Evolutionary conservation across 2,888 invertebrate species (phyloP).

Genomic region (Aphidoletes aphidimyza): DNA sequence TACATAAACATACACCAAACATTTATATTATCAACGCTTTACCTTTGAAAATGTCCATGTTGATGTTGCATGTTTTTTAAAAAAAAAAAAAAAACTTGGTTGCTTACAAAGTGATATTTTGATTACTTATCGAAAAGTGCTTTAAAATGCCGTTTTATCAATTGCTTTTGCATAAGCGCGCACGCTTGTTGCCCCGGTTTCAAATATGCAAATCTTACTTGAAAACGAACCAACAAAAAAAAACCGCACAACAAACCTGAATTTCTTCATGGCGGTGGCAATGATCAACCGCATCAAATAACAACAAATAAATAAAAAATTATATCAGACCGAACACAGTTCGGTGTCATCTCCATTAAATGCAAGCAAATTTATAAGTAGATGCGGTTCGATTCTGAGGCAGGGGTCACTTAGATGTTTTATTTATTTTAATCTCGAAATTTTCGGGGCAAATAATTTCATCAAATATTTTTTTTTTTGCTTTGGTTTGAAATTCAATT

Average conservation of each 20-base stretch:
- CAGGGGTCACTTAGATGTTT: too few species aligned
- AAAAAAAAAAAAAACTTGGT: neutral
- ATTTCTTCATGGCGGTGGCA: neutral
- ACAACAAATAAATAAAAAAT: neutral
- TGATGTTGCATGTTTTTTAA: neutral
- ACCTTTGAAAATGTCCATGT: neutral
- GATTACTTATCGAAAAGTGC: slow-evolving; percentile 27
- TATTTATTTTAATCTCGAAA: too few species aligned
- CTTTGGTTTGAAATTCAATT: too few species aligned
- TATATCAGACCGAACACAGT: too few species aligned
- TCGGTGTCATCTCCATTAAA: slow-evolving; percentile 43
- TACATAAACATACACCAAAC: too few species aligned
- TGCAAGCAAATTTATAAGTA: too few species aligned
- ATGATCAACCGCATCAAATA: neutral
- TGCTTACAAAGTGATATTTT: slow-evolving; percentile 9
- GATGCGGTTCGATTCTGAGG: too few species aligned
- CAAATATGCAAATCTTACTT: neutral
- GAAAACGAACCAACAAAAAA: neutral
- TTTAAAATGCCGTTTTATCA: slow-evolving; percentile 45
- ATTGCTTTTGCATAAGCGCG: neutral
- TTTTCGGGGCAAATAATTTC: too few species aligned
- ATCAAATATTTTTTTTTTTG: too few species aligned
- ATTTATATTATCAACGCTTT: neutral
- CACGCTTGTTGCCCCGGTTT: neutral
- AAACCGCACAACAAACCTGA: neutral